Conservation (phyloP, 2,113 vertebrate genomes). For the Calypte anna region DNA sequence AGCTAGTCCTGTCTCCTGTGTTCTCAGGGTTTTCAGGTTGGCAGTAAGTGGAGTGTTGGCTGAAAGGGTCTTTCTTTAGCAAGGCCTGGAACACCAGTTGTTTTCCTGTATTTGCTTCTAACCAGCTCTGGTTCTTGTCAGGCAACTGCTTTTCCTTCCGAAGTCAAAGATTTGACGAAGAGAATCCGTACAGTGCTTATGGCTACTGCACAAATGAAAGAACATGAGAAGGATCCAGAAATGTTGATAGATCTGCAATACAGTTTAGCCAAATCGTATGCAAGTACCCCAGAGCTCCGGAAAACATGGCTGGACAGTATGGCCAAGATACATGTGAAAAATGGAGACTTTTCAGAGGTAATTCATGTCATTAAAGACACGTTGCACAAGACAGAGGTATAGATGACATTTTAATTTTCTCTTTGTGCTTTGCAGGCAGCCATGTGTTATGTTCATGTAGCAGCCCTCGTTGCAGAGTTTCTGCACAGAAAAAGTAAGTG, state of each 20-base stretch:
- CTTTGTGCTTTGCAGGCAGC: constrained; percentile 84
- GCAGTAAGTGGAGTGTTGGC: neutral
- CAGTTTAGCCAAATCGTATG: constrained; percentile 95
- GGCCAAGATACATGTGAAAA: constrained; percentile 95
- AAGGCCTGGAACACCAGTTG: neutral
- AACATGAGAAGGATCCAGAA: constrained; percentile 95
- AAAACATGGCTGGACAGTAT: constrained; percentile 98
- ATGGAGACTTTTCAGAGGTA: constrained; percentile 96
- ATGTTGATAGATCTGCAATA: constrained; percentile 97
- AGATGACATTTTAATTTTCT: neutral
- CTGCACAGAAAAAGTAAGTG: constrained; percentile 94
- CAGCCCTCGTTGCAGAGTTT: constrained; percentile 94
- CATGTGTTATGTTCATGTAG: constrained; percentile 95
- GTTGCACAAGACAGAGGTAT: neutral
- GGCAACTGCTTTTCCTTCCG: constrained; percentile 90
- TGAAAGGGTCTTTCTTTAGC: neutral
- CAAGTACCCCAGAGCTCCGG: constrained; percentile 94
- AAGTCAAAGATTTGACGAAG: constrained; percentile 96
- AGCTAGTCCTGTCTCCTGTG: neutral
- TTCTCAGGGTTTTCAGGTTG: neutral
- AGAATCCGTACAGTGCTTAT: constrained; percentile 96
- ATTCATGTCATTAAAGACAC: neutral
- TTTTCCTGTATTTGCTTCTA: neutral
- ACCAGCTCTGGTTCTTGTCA: constrained; percentile 59
- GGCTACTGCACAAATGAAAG: constrained; percentile 97